Conservation (phyloP, 2,797 vertebrate species). For the Lutjanus argentimaculatus region DNA sequence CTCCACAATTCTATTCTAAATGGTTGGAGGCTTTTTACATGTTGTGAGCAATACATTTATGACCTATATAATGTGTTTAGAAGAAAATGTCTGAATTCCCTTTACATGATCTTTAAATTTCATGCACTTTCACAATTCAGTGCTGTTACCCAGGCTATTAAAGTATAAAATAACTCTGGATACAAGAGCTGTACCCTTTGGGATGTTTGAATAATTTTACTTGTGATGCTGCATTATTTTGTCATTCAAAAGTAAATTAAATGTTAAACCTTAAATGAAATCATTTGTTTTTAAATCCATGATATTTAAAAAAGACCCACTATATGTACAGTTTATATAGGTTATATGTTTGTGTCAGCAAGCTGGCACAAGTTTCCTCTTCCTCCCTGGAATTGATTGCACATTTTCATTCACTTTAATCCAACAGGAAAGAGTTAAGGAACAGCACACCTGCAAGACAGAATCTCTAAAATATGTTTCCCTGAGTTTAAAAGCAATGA, state of each 20-base stretch:
- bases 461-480: constrained; percentile 65
- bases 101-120: no score
- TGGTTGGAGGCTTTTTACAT: no score
- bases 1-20: no score
- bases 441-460: constrained; percentile 65
- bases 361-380: constrained; percentile 29
- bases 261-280: not conserved
- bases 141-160: not conserved
- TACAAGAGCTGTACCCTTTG: not conserved
- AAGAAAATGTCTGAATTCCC: no score
- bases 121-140: not conserved
- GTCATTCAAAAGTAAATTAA: not conserved
- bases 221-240: not conserved
- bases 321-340: not conserved
- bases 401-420: constrained; percentile 67
- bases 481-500: constrained; percentile 61
- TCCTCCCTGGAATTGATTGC: constrained; percentile 52
- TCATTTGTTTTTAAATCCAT: not conserved
- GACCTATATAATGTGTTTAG: no score
- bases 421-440: constrained; percentile 49
- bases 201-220: not conserved
- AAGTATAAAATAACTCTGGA: not conserved
- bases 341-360: constrained; percentile 48
- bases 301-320: not conserved
- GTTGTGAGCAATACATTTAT: no score